phyloP scores from a whole-genome alignment of 2,113 vertebrate species.

The Cyanistes caeruleus region DNA sequence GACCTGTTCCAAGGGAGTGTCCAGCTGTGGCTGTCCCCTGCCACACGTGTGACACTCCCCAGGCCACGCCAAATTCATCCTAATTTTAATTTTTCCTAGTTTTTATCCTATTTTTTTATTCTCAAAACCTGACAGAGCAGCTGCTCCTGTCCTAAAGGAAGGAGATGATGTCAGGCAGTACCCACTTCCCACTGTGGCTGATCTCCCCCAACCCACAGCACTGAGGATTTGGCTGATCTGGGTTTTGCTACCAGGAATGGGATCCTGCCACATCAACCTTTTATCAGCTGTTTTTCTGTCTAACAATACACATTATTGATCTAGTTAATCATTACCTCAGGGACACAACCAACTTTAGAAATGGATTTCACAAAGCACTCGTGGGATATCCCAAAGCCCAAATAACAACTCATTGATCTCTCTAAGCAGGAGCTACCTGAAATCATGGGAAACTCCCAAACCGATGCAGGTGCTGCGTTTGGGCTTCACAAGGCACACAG shows the following conservation, averaged over 20 bases:
- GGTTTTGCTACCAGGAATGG: background rate
- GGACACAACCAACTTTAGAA: background rate
- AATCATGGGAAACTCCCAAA: background rate
- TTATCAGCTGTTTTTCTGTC: background rate
- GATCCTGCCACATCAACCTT: background rate
- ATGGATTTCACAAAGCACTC: background rate
- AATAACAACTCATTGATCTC: background rate
- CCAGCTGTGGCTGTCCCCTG: background rate
- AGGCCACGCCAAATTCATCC: background rate
- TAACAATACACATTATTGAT: background rate
- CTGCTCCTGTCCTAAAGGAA: background rate
- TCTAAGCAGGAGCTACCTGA: background rate
- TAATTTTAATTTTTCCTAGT: too few relatives aligned
- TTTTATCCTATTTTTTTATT: too few relatives aligned
- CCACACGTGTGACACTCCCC: rapidly evolving
- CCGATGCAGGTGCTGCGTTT: rapidly evolving
- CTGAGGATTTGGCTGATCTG: background rate
- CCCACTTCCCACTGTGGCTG: background rate
- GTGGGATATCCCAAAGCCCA: background rate
- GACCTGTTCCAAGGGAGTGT: rapidly evolving
- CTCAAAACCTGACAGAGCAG: background rate
- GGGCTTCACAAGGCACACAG: rapidly evolving
- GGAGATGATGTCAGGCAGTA: background rate
- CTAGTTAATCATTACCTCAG: background rate
- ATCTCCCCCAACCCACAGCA: background rate